These are phyloP conservation scores for Griposia aprilina DNA, from an alignment of 2,888 invertebrate species.

Conservation along the genomic window DNA sequence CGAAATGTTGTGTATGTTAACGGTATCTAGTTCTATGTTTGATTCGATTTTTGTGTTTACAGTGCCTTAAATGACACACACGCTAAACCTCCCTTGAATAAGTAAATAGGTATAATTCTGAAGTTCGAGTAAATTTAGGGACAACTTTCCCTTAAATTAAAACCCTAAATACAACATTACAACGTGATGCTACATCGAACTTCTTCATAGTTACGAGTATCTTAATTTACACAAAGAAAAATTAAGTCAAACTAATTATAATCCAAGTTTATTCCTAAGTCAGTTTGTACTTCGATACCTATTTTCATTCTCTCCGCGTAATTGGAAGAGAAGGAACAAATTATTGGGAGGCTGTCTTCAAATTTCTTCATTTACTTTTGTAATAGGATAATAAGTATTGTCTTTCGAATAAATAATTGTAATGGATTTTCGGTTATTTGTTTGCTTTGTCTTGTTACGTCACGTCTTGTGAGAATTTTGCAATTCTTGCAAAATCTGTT, in stretches of 20 bases:
- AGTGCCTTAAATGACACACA: background rate
- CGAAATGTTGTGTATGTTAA: background rate
- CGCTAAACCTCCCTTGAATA: background rate
- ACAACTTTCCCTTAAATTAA: background rate
- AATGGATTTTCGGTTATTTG: slow-evolving; percentile 69
- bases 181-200: background rate
- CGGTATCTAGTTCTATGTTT: background rate
- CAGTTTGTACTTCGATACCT: slow-evolving; percentile 75
- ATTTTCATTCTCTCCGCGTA: slow-evolving; percentile 73
- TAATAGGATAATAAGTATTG: slow-evolving; percentile 81
- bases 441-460: slow-evolving; percentile 45
- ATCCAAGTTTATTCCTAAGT: slow-evolving; percentile 70
- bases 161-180: background rate
- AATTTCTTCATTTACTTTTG: slow-evolving; percentile 81
- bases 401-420: slow-evolving; percentile 72
- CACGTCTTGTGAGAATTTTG: slow-evolving; percentile 1
- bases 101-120: background rate
- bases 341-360: slow-evolving; percentile 75
- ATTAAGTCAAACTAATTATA: slow-evolving; percentile 71
- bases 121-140: background rate
- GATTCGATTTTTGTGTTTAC: background rate
- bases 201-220: slow-evolving; percentile 66
- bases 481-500: background rate
- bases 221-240: slow-evolving; percentile 70
- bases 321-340: slow-evolving; percentile 79